These are phyloP conservation scores for Setophaga kirtlandii DNA, from an alignment of 2,113 vertebrate species.

Conservation along the genomic window DNA sequence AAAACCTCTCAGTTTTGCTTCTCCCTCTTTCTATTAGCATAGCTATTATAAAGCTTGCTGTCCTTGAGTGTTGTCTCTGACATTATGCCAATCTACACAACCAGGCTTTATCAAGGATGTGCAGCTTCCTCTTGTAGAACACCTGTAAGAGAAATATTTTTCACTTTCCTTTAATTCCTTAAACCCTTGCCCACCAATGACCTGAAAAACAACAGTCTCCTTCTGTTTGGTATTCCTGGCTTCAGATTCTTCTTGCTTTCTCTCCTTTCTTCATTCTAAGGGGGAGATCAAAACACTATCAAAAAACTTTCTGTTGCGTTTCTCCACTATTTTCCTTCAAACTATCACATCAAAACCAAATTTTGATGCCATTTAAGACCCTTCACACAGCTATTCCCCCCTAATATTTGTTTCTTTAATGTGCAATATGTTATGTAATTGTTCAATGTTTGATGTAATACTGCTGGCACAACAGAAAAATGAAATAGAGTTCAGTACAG, in stretches of 20 bases:
- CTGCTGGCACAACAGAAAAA: not conserved
- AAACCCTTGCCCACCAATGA: not conserved
- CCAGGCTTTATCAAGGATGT: not conserved
- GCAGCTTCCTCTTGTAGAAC: not conserved
- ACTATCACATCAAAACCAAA: not conserved
- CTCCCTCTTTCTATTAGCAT: not conserved
- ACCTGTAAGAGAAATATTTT: not conserved
- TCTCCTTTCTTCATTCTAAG: not conserved
- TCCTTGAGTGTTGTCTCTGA: not conserved
- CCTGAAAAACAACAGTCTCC: not conserved
- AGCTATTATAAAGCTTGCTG: not conserved
- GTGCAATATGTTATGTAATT: not conserved
- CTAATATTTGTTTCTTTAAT: not conserved
- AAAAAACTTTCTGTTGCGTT: not conserved
- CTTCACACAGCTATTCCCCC: not conserved
- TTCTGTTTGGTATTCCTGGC: not conserved
- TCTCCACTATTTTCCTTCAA: not conserved
- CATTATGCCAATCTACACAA: not conserved
- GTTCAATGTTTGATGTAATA: not conserved
- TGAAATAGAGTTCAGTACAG: not conserved
- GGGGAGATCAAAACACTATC: not conserved
- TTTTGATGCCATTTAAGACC: not conserved
- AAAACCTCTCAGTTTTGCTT: not conserved
- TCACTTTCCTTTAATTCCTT: not conserved
- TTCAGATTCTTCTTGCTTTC: not conserved